These are phyloP conservation scores for Eulemur rufifrons DNA, from an alignment of 2,113 vertebrate genomes.

Conservation along the genomic window DNA sequence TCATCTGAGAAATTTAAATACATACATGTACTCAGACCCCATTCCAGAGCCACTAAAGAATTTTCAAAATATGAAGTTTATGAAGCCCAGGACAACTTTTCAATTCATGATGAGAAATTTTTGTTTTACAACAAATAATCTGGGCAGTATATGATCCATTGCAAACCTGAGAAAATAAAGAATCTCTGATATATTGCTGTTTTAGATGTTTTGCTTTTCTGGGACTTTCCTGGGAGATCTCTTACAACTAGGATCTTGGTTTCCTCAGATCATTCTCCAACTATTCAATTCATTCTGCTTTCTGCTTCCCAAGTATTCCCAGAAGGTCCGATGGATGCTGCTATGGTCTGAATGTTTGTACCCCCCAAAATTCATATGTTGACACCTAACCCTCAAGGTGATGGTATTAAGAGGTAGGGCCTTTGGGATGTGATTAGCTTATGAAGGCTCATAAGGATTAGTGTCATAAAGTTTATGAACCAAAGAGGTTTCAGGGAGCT, in stretches of 20 bases:
- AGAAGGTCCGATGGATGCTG: background rate
- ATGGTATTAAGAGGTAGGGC: background rate
- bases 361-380: background rate
- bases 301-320: background rate
- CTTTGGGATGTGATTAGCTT: background rate
- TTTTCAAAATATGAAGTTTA: background rate
- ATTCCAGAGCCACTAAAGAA: background rate
- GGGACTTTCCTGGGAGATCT: background rate
- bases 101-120: background rate
- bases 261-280: background rate
- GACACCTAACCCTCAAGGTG: too few relatives aligned
- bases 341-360: background rate
- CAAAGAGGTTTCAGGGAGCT: background rate
- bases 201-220: background rate
- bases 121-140: background rate
- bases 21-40: background rate
- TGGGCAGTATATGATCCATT: background rate
- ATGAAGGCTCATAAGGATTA: background rate
- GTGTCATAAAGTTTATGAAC: background rate
- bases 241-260: background rate
- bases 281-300: background rate
- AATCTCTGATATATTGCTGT: background rate
- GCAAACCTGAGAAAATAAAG: background rate
- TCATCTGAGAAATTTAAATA: background rate
- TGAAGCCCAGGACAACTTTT: background rate